Evolutionary conservation across 2,113 vertebrate species (phyloP).

Genomic region (Cyanoderma ruficeps): DNA sequence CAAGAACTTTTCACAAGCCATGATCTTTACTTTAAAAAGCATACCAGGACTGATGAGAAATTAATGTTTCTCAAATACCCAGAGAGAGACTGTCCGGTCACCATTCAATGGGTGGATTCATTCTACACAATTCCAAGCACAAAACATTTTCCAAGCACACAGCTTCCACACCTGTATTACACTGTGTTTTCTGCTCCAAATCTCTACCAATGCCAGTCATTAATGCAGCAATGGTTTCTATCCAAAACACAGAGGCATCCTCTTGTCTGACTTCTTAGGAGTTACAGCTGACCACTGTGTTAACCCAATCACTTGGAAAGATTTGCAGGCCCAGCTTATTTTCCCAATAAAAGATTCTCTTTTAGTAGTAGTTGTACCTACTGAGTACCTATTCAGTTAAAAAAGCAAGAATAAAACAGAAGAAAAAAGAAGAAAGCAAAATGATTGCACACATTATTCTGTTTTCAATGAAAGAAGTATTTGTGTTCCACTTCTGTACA

Average conservation of each 20-base stretch:
- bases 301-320: neutral
- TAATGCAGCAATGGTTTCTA: constrained; percentile 17
- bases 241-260: neutral
- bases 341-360: neutral
- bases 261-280: neutral
- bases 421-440: neutral
- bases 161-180: neutral
- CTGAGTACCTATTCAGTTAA: neutral
- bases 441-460: neutral
- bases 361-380: neutral
- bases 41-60: neutral
- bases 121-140: constrained; percentile 39
- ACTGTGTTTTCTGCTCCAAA: constrained; percentile 7
- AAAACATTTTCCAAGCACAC: neutral
- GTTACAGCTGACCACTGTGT: neutral
- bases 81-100: neutral
- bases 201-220: constrained; percentile 1
- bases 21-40: neutral
- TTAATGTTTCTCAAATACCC: neutral
- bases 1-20: neutral
- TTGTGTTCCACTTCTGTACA: neutral
- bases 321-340: neutral
- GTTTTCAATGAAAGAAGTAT: neutral
- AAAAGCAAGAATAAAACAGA: neutral
- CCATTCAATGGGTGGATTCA: neutral